Evolutionary conservation across 2,797 vertebrate species (phyloP).

Genomic region (Myotis myotis): DNA sequence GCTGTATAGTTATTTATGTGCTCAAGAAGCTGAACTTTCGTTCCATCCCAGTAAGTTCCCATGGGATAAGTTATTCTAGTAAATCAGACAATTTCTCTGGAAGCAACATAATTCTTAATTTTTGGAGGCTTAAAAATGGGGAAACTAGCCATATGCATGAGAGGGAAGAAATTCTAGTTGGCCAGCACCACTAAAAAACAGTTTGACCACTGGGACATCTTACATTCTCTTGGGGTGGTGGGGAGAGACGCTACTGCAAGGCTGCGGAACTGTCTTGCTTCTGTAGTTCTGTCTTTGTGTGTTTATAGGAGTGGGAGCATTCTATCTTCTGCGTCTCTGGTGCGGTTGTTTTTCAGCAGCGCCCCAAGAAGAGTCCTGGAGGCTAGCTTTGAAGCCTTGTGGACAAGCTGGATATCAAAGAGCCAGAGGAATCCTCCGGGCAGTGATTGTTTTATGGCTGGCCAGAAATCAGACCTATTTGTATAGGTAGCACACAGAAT

Average conservation of each 20-base stretch:
- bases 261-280: constrained; percentile 50
- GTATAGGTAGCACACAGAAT: constrained; percentile 91
- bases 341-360: constrained; percentile 77
- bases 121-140: constrained; percentile 21
- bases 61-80: constrained; percentile 60
- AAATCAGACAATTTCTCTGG: constrained; percentile 62
- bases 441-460: constrained; percentile 93
- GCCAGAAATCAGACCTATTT: constrained; percentile 91
- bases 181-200: background rate
- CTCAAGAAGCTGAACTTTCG: background rate
- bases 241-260: background rate
- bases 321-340: constrained; percentile 78
- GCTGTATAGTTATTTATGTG: constrained; percentile 42
- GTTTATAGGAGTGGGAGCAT: constrained; percentile 69
- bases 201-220: background rate
- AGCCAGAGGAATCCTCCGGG: constrained; percentile 87
- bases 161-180: constrained; percentile 13
- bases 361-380: constrained; percentile 73
- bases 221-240: background rate
- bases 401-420: constrained; percentile 87
- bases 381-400: constrained; percentile 81
- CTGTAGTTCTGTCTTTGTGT: constrained; percentile 63
- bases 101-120: constrained; percentile 40
- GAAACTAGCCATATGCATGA: background rate
- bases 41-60: constrained; percentile 49